phyloP scores from a whole-genome alignment of 2,797 vertebrate species.

The Cuculus canorus region DNA sequence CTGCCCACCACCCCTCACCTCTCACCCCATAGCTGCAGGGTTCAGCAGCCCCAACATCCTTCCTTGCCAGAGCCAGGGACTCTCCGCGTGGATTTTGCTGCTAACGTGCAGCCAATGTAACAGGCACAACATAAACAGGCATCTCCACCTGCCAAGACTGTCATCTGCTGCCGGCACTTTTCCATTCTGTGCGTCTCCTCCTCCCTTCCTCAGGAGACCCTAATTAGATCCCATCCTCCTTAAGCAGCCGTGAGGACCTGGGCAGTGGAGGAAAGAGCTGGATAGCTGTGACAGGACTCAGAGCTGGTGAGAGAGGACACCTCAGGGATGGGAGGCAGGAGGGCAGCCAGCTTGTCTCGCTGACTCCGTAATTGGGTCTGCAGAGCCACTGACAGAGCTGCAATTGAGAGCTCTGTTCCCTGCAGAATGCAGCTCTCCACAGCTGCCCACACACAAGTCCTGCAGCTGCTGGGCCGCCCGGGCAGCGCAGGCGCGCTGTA shows the following conservation, averaged over 20 bases:
- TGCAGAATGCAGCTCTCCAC: not conserved
- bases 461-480: not conserved
- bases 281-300: not conserved
- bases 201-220: not conserved
- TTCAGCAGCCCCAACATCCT: not conserved
- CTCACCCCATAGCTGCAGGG: not conserved
- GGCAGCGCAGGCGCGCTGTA: not conserved
- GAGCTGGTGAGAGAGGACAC: not conserved
- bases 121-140: not conserved
- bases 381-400: not conserved
- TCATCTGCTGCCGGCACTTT: not conserved
- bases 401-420: not conserved
- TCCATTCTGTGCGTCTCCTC: not conserved
- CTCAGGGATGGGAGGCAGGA: not conserved
- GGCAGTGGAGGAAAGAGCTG: not conserved
- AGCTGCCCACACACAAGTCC: not conserved
- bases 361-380: not conserved
- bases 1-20: not conserved
- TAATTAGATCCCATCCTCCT: not conserved
- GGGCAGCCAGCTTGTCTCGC: not conserved
- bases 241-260: not conserved
- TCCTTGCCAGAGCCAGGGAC: not conserved
- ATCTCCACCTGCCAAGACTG: not conserved
- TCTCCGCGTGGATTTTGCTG: not conserved
- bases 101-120: accelerated